Percentiles rank a stretch among this genome's conserved stretches.
Evolutionary conservation across 2,888 invertebrate species (phyloP).

Genomic region (Meganola albula): DNA sequence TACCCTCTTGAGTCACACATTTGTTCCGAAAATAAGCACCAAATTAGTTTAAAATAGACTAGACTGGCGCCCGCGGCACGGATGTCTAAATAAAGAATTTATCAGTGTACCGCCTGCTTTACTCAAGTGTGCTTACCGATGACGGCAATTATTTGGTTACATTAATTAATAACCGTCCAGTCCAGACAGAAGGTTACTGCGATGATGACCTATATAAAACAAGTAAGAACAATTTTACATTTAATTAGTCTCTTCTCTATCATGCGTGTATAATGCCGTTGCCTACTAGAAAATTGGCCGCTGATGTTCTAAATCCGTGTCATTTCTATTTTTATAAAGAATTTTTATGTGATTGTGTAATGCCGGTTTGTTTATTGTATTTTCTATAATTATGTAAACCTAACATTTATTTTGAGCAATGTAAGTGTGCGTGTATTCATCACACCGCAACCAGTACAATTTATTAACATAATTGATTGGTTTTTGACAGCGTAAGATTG

Average conservation of each 20-base stretch:
- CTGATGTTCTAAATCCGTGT: neutral
- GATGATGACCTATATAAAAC: slow-evolving; percentile 54
- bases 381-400: too few relatives aligned
- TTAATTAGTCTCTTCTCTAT: slow-evolving; percentile 6
- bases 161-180: slow-evolving; percentile 19
- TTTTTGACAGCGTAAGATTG: too few relatives aligned
- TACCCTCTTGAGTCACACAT: slow-evolving; percentile 30
- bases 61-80: slow-evolving; percentile 28
- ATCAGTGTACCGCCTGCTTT: slow-evolving; percentile 43
- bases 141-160: slow-evolving; percentile 27
- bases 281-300: slow-evolving; percentile 1
- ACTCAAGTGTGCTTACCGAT: slow-evolving; percentile 35
- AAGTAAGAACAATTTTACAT: slow-evolving; percentile 38
- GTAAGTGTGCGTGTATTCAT: too few relatives aligned
- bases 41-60: slow-evolving; percentile 44
- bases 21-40: slow-evolving; percentile 33
- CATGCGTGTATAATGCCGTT: slow-evolving; percentile 1
- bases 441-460: too few relatives aligned
- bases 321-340: too few relatives aligned
- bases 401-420: too few relatives aligned
- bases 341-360: too few relatives aligned
- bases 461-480: too few relatives aligned
- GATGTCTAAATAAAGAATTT: slow-evolving; percentile 51
- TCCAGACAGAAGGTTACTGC: slow-evolving; percentile 18
- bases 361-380: too few relatives aligned